Percentiles rank a stretch among this genome's conserved stretches.
Conservation (phyloP, 2,113 vertebrate genomes). For the Accipiter cooperii region DNA sequence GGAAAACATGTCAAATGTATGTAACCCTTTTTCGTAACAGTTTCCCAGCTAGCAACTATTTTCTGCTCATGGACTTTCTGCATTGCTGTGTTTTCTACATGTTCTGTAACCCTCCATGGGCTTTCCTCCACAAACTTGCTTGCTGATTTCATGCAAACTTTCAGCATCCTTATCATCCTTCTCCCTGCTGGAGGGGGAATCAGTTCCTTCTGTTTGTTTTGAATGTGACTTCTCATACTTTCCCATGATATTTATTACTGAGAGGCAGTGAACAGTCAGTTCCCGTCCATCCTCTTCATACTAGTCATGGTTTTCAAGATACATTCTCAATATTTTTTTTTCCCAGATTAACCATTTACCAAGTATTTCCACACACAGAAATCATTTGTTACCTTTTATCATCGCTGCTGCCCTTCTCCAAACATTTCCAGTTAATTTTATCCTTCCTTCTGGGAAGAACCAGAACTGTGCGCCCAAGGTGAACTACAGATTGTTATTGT, state of each 20-base stretch:
- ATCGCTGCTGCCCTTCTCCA: not conserved
- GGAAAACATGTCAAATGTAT: not conserved
- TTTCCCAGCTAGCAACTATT: not conserved
- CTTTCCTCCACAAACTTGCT: not conserved
- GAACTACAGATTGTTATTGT: not conserved
- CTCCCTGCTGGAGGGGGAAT: not conserved
- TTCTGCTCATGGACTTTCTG: not conserved
- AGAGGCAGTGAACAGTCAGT: not conserved
- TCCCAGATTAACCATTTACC: not conserved
- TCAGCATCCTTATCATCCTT: not conserved
- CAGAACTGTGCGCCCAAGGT: not conserved
- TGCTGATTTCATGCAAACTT: not conserved
- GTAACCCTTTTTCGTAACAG: not conserved
- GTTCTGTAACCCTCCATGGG: not conserved
- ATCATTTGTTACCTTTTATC: not conserved
- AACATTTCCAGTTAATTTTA: not conserved
- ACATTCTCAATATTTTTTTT: not conserved
- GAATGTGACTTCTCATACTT: not conserved
- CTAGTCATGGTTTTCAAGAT: not conserved
- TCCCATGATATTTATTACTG: not conserved
- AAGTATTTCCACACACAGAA: not conserved
- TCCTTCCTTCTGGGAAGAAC: not conserved
- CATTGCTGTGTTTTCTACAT: fast-evolving
- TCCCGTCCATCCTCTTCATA: not conserved
- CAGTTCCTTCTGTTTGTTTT: not conserved